Evolutionary conservation across 2,888 invertebrate species (phyloP).

Genomic region (Cephus sareptanus): DNA sequence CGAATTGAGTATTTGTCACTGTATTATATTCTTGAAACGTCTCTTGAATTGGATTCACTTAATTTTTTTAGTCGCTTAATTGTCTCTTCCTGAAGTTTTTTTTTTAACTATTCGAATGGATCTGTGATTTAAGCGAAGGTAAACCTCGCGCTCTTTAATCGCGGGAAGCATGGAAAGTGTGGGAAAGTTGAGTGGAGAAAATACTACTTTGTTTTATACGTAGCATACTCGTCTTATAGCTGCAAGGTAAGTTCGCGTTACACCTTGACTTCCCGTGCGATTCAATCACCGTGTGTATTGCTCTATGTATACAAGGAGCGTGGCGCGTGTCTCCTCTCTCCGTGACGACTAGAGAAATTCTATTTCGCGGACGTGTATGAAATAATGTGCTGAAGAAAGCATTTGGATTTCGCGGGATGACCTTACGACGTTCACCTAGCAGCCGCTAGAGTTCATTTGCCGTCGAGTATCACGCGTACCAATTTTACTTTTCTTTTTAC

Average conservation of each 20-base stretch:
- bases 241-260: conserved; percentile 12
- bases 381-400: conserved; percentile 40
- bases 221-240: conserved; percentile 1
- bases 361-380: conserved; percentile 36
- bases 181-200: conserved; percentile 62
- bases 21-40: background rate
- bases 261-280: conserved; percentile 19
- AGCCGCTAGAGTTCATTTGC: background rate
- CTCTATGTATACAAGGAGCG: conserved; percentile 7
- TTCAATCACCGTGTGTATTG: conserved; percentile 6
- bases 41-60: background rate
- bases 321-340: conserved; percentile 16
- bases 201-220: conserved; percentile 46
- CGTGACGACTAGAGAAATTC: conserved; percentile 28
- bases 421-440: background rate
- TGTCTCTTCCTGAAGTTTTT: background rate
- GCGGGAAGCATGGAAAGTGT: conserved; percentile 59
- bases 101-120: too few relatives aligned
- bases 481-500: background rate
- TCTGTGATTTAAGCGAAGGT: background rate
- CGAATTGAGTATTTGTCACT: background rate
- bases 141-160: background rate
- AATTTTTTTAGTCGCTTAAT: background rate
- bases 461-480: background rate
- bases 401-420: conserved; percentile 7